A percentile compares a stretch with the other conserved stretches of the same genome.
Conservation (phyloP, 2,113 vertebrate species). For the Edolisoma coerulescens region DNA sequence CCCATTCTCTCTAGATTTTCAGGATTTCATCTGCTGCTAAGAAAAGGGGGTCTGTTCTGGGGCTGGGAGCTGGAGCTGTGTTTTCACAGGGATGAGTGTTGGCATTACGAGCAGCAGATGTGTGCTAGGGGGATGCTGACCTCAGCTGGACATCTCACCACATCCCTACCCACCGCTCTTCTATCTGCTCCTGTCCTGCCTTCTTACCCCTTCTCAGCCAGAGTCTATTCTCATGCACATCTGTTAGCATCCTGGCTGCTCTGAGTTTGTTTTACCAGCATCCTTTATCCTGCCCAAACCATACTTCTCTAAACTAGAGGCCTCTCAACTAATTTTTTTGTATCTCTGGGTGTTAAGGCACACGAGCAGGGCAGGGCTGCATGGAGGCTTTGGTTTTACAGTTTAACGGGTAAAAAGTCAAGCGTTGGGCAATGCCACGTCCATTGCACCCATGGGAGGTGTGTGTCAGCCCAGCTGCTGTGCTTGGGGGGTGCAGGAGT, state of each 20-base stretch:
- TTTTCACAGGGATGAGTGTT: background rate
- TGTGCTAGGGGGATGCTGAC: background rate
- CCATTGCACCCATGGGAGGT: background rate
- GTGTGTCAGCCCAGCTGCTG: background rate
- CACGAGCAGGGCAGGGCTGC: background rate
- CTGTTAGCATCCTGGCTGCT: background rate
- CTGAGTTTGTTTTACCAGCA: background rate
- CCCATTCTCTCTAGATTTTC: background rate
- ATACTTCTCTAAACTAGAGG: background rate
- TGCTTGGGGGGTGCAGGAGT: background rate
- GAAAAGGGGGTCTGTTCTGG: background rate
- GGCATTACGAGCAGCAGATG: fast-evolving
- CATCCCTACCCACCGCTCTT: background rate
- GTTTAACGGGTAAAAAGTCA: background rate
- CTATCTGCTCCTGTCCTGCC: background rate
- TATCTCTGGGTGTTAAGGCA: background rate
- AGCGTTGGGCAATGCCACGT: fast-evolving
- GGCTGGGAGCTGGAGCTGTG: background rate
- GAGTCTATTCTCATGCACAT: background rate
- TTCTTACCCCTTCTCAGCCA: background rate
- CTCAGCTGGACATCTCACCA: background rate
- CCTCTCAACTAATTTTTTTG: background rate
- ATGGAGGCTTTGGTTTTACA: background rate
- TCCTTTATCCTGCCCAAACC: background rate
- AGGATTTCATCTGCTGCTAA: background rate